A percentile compares a stretch with the other conserved stretches of the same genome.
These are phyloP conservation scores for Celastrina argiolus DNA, from an alignment of 2,888 invertebrate genomes.

Conservation along the genomic window DNA sequence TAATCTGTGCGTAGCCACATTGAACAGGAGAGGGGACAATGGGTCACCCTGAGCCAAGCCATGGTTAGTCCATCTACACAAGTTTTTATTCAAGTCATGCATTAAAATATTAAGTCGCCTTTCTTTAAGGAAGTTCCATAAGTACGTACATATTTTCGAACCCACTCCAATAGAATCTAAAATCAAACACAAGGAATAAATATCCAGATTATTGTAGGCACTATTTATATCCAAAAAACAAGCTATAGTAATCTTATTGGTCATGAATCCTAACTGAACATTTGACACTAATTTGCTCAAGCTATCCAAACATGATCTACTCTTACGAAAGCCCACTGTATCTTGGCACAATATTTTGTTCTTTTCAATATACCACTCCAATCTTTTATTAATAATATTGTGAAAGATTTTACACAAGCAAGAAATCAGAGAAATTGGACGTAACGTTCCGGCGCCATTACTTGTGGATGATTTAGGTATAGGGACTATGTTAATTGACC, in stretches of 20 bases:
- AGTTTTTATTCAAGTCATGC: too few relatives aligned
- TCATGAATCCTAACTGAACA: slow-evolving; percentile 26
- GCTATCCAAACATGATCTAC: slow-evolving; percentile 25
- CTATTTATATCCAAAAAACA: slow-evolving; percentile 26
- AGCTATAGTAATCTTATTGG: slow-evolving; percentile 23
- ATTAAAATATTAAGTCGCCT: slow-evolving; percentile 25
- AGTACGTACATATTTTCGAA: slow-evolving; percentile 30
- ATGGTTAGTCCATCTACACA: too few relatives aligned
- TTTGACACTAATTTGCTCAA: slow-evolving; percentile 23
- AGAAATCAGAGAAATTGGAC: slow-evolving; percentile 30
- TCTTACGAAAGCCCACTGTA: slow-evolving; percentile 24
- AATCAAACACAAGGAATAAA: slow-evolving; percentile 10
- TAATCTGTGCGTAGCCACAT: too few relatives aligned
- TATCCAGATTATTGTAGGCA: slow-evolving; percentile 28
- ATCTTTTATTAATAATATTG: slow-evolving; percentile 29
- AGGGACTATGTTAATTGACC: slow-evolving; percentile 23
- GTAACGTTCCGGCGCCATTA: not conserved
- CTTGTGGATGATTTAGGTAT: slow-evolving; percentile 25
- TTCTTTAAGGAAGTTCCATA: slow-evolving; percentile 31
- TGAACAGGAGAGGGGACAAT: too few relatives aligned
- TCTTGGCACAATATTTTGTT: slow-evolving; percentile 18
- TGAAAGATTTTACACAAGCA: slow-evolving; percentile 35
- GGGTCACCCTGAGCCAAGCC: too few relatives aligned
- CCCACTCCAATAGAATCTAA: slow-evolving; percentile 31
- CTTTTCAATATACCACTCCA: slow-evolving; percentile 32